These are phyloP conservation scores for Chymomyza amoena DNA, from an alignment of 2,888 invertebrate species.

Conservation along the genomic window DNA sequence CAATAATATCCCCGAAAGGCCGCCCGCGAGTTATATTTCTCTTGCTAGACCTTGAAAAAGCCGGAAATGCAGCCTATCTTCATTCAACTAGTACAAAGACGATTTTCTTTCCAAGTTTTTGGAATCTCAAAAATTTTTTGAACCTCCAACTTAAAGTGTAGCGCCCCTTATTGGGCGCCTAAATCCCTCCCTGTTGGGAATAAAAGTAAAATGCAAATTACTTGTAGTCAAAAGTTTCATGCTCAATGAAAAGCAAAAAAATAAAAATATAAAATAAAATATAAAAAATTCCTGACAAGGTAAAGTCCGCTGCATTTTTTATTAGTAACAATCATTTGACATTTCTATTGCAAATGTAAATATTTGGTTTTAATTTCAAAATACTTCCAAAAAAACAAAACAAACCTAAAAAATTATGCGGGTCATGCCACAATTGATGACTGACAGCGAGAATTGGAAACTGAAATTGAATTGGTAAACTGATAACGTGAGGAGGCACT, in stretches of 20 bases:
- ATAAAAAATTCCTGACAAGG: not conserved
- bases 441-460: slow-evolving; percentile 13
- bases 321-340: not conserved
- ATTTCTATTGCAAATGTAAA: slow-evolving; percentile 63
- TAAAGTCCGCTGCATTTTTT: not conserved
- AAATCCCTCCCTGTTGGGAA: too few relatives aligned
- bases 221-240: not conserved
- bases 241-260: not conserved
- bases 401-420: slow-evolving; percentile 58
- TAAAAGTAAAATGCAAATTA: not conserved
- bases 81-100: too few relatives aligned
- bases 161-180: too few relatives aligned
- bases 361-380: slow-evolving; percentile 68
- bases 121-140: too few relatives aligned
- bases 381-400: slow-evolving; percentile 10
- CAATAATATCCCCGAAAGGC: too few relatives aligned
- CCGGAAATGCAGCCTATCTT: too few relatives aligned
- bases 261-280: not conserved
- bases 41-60: too few relatives aligned
- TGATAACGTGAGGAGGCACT: not conserved
- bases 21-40: too few relatives aligned
- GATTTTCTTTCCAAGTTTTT: too few relatives aligned
- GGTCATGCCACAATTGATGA: slow-evolving; percentile 22
- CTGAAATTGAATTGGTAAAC: slow-evolving; percentile 37
- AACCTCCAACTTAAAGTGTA: too few relatives aligned